Percentiles rank a stretch among this genome's conserved stretches.
phyloP scores from a whole-genome alignment of 2,888 invertebrate genomes.

The Alloscopus bannaensis region DNA sequence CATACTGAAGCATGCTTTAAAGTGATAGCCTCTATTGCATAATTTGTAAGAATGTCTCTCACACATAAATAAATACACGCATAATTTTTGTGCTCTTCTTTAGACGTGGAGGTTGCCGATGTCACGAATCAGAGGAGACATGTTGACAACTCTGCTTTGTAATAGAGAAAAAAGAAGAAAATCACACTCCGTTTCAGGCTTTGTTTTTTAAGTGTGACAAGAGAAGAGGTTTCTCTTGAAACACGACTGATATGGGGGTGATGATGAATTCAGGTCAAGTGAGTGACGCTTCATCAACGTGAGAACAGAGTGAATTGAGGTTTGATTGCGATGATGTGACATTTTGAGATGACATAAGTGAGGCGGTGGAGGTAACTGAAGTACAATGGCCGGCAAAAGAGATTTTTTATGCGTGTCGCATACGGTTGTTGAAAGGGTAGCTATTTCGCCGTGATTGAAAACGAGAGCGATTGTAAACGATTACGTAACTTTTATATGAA shows the following conservation, averaged over 20 bases:
- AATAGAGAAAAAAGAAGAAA: background rate
- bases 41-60: slow-evolving; percentile 6
- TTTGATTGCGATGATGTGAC: slow-evolving; percentile 1
- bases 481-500: too few relatives aligned
- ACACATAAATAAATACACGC: too few relatives aligned
- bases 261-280: slow-evolving; percentile 38
- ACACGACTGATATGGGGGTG: background rate
- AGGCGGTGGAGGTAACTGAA: too few relatives aligned
- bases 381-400: too few relatives aligned
- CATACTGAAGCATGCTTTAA: background rate
- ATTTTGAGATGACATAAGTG: slow-evolving; percentile 67
- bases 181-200: background rate
- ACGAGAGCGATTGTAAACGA: too few relatives aligned
- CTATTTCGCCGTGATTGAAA: too few relatives aligned
- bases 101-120: slow-evolving; percentile 23
- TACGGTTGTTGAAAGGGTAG: too few relatives aligned
- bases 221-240: background rate
- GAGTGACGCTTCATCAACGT: slow-evolving; percentile 21
- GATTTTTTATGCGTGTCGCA: too few relatives aligned
- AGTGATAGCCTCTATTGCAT: background rate
- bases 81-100: slow-evolving; percentile 13
- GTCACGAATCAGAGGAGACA: slow-evolving; percentile 35
- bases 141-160: slow-evolving; percentile 1
- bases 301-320: background rate
- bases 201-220: background rate